These are phyloP conservation scores for Volucella bombylans DNA, from an alignment of 2,888 invertebrate genomes.

Conservation along the genomic window DNA sequence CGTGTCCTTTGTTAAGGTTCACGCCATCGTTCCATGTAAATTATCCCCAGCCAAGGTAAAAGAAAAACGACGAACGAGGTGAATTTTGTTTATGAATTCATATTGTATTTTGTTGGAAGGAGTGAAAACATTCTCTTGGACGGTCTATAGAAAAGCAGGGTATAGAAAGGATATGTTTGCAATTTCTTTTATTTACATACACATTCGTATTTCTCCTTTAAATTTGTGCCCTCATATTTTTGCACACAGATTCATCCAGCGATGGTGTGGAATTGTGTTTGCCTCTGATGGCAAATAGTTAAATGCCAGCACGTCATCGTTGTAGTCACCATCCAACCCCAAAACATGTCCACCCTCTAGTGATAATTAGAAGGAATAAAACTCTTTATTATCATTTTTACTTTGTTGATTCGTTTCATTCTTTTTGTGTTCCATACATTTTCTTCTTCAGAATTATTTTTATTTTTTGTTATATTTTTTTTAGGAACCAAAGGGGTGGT, in stretches of 20 bases:
- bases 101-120: slow-evolving; percentile 28
- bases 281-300: slow-evolving; percentile 48
- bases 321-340: slow-evolving; percentile 18
- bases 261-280: slow-evolving; percentile 32
- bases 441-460: slow-evolving; percentile 52
- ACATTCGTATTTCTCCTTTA: slow-evolving; percentile 42
- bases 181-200: slow-evolving; percentile 52
- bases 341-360: slow-evolving; percentile 18
- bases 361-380: slow-evolving; percentile 58
- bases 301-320: slow-evolving; percentile 57
- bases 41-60: slow-evolving; percentile 43
- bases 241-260: slow-evolving; percentile 58
- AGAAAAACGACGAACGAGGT: slow-evolving; percentile 48
- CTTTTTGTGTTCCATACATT: slow-evolving; percentile 51
- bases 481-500: slow-evolving; percentile 44
- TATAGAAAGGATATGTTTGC: slow-evolving; percentile 37
- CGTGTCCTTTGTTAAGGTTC: slow-evolving; percentile 62
- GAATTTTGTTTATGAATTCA: slow-evolving; percentile 65
- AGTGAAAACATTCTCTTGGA: not conserved
- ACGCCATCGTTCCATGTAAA: slow-evolving; percentile 56
- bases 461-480: slow-evolving; percentile 47
- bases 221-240: slow-evolving; percentile 43
- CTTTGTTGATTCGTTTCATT: slow-evolving; percentile 65
- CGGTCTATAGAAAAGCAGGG: slow-evolving; percentile 31
- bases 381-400: slow-evolving; percentile 64